phyloP scores from a whole-genome alignment of 2,113 vertebrate genomes.

The Burhinus bistriatus region DNA sequence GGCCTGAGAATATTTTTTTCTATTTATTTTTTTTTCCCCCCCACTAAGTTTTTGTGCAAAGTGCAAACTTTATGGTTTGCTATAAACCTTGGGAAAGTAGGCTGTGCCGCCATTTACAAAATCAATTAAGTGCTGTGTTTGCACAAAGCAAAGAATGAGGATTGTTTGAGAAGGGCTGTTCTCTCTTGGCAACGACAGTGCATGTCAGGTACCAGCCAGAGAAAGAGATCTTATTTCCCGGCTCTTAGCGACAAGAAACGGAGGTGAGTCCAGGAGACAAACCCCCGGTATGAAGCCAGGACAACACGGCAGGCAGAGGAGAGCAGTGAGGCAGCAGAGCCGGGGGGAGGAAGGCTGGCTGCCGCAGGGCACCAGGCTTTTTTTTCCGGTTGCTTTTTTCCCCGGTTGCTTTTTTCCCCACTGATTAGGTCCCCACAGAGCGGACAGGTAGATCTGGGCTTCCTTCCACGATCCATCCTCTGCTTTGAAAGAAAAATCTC shows the following conservation, averaged over 20 bases:
- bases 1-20: not conserved
- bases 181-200: not conserved
- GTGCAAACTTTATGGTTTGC: not conserved
- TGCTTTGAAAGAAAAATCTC: not conserved
- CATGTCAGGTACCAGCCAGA: not conserved
- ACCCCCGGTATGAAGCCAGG: not conserved
- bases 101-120: not conserved
- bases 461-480: not conserved
- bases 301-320: not conserved
- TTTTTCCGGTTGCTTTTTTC: not conserved
- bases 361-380: fast-evolving
- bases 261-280: not conserved
- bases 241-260: not conserved
- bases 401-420: not conserved
- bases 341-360: not conserved
- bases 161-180: not conserved
- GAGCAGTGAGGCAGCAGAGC: not conserved
- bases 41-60: not conserved
- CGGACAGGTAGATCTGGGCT: not conserved
- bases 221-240: not conserved
- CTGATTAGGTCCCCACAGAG: not conserved
- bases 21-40: too few species aligned
- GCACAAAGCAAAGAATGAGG: not conserved
- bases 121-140: not conserved
- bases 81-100: not conserved